Conservation (phyloP, 2,113 vertebrate species). For the Parotia lawesii region DNA sequence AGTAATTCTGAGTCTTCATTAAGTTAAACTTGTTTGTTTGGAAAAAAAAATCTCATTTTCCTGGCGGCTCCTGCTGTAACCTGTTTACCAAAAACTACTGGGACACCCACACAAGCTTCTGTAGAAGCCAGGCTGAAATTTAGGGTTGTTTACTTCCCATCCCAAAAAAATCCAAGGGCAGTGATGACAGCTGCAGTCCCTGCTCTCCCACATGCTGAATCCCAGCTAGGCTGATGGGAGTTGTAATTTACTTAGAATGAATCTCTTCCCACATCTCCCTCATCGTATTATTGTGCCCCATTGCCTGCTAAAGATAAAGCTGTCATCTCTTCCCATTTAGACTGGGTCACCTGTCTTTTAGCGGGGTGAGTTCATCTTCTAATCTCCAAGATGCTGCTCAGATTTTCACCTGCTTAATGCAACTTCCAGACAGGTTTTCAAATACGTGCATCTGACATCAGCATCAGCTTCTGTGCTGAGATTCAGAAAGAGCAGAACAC, state of each 20-base stretch:
- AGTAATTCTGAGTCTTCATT: conserved; percentile 34
- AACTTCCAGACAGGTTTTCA: not conserved
- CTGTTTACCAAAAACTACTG: conserved; percentile 37
- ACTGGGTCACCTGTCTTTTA: not conserved
- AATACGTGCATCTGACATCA: not conserved
- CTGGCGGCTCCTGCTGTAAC: not conserved
- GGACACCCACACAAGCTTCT: conserved; percentile 39
- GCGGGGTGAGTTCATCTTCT: not conserved
- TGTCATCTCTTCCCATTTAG: not conserved
- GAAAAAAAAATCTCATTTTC: not conserved
- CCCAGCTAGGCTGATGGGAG: conserved; percentile 1
- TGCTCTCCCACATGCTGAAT: conserved; percentile 15
- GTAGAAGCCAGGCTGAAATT: conserved; percentile 21
- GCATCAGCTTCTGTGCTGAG: not conserved
- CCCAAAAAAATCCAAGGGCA: not conserved
- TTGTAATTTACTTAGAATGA: not conserved
- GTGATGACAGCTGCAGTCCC: conserved; percentile 8
- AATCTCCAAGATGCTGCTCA: not conserved
- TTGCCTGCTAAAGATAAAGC: conserved; percentile 9
- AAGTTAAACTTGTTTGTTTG: conserved; percentile 40
- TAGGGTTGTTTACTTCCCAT: conserved; percentile 44
- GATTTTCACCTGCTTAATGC: not conserved
- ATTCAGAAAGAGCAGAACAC: not conserved
- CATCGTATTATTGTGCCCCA: not conserved
- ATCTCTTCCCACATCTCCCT: not conserved